Evolutionary conservation across 1,140 invertebrate species (phyloP), one percentile per base, ranked within the genome.

Genomic region (Anagrus nilaparvatae): DNA sequence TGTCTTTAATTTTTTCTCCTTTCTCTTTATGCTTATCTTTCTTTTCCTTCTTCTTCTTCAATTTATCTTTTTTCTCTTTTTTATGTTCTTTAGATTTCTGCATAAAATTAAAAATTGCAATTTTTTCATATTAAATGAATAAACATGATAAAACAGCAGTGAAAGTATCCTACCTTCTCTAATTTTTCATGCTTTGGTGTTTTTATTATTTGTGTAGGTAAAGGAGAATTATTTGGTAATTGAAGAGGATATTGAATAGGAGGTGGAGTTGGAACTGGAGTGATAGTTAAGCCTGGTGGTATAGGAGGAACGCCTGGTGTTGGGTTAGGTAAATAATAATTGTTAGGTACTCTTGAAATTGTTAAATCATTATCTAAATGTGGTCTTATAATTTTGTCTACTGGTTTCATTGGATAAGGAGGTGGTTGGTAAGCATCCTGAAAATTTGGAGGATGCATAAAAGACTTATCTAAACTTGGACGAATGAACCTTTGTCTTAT

Each of bases 31-130:
- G 71, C 52, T 79, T 79, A 44, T 79, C 75, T 47, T 84, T 84
- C 50, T 84, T 83, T 40, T 84, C 80, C 51, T 85, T 84, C 53
- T 87, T 86, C 58, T 82, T 82, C 54, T 82, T 84, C 4, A 79
- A 65, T 59, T 81, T 81, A 23, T 79, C 72, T 53, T 79, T 79
- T 50, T 79, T 81, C 42, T 81, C 78, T 35, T 78, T 74, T 60
- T 83, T 83, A 52, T 77, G 75, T 37, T 81, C 74, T 51, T 81
- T 81, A 24, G 75, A 69, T 50, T 82, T 82, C 59, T 77, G 70
- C 30, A 60, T 48, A 12, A 50, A 59, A 53, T n/a, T 21, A 43
- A 28, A 32, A 20, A 33, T 37, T 41, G 24, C 30, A 35, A 30
- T 20, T 35, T 27, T 43, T 46, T 30, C 18, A 36, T 43, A 14